Percentiles rank a stretch among this genome's conserved stretches.
Conservation (phyloP, 2,113 vertebrate genomes). For the Phaethornis superciliosus region DNA sequence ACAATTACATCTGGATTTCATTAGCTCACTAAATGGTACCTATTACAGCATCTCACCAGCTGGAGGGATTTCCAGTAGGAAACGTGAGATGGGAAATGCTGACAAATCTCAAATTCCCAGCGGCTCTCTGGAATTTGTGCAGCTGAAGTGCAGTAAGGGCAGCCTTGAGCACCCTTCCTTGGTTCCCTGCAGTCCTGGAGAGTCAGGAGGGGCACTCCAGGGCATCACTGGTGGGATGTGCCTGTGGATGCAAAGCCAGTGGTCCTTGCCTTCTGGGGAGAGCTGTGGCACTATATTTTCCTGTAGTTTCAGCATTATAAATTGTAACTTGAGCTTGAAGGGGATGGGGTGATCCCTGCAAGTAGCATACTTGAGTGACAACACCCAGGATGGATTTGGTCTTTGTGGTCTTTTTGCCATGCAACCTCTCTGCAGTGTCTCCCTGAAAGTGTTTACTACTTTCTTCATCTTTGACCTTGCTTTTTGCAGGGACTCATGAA, state of each 20-base stretch:
- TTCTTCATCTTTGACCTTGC: neutral
- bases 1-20: slow-evolving; percentile 74
- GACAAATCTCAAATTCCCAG: slow-evolving; percentile 65
- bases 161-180: neutral
- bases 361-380: neutral
- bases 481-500: neutral
- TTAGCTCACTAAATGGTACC: slow-evolving; percentile 64
- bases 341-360: neutral
- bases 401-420: neutral
- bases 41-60: slow-evolving; percentile 70
- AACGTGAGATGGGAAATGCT: slow-evolving; percentile 73
- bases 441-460: neutral
- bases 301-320: neutral
- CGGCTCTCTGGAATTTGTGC: slow-evolving; percentile 56
- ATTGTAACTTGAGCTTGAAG: neutral
- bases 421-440: neutral
- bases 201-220: neutral
- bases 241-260: neutral
- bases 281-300: neutral
- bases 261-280: neutral
- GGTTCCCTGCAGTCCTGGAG: neutral
- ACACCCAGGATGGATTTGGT: neutral
- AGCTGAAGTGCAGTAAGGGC: slow-evolving; percentile 61
- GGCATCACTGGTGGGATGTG: neutral
- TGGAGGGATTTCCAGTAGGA: slow-evolving; percentile 79